phyloP scores from a whole-genome alignment of 2,113 vertebrate genomes.

The Apodemus sylvaticus region DNA sequence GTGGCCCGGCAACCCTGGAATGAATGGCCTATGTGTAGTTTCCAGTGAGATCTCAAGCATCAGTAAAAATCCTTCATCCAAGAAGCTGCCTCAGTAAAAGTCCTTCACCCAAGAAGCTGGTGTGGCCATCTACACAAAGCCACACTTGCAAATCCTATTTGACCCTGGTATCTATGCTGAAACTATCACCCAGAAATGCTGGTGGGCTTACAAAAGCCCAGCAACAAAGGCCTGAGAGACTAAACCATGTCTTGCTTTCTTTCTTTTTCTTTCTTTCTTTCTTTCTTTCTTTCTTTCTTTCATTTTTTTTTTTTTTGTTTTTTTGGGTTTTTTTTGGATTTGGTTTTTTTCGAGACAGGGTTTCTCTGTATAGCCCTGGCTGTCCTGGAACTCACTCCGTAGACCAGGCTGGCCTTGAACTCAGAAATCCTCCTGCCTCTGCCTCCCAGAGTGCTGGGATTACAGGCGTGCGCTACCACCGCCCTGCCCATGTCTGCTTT shows the following conservation, averaged over 20 bases:
- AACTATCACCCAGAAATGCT: background rate
- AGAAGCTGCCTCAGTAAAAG: background rate
- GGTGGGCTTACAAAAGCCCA: background rate
- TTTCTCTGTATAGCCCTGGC: too few relatives aligned
- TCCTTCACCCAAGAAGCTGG: background rate
- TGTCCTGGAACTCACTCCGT: too few relatives aligned
- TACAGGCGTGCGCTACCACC: too few relatives aligned
- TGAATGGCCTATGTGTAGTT: background rate
- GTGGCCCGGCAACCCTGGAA: background rate
- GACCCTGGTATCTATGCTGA: background rate
- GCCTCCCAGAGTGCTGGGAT: too few relatives aligned
- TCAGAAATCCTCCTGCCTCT: too few relatives aligned
- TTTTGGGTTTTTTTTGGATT: too few relatives aligned
- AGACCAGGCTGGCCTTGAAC: too few relatives aligned
- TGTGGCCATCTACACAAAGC: too few relatives aligned
- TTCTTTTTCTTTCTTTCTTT: too few relatives aligned
- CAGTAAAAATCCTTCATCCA: background rate
- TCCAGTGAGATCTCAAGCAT: background rate
- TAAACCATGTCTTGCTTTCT: background rate
- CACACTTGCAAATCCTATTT: background rate
- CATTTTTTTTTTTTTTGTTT: too few relatives aligned
- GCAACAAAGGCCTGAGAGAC: background rate
- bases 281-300: too few relatives aligned
- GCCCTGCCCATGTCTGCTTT: slow-evolving; percentile 13
- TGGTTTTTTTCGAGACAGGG: too few relatives aligned